Evolutionary conservation across 2,797 vertebrate species (phyloP).

Genomic region (Lepidocolaptes lacrymiger): DNA sequence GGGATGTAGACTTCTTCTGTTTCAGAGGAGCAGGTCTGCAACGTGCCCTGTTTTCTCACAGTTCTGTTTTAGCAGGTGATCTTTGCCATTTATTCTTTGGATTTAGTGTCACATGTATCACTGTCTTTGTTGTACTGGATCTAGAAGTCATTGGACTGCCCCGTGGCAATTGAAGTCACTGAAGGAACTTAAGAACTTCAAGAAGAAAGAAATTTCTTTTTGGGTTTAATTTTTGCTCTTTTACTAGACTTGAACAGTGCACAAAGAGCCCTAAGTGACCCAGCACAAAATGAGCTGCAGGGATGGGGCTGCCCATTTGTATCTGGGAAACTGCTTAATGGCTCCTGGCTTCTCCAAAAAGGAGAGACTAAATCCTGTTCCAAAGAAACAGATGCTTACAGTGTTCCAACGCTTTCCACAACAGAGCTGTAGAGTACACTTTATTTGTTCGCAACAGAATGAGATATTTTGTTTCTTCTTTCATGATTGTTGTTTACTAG

Average conservation of each 20-base stretch:
- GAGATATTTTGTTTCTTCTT: not conserved
- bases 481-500: not conserved
- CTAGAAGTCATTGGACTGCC: not conserved
- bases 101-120: accelerated
- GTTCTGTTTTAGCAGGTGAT: not conserved
- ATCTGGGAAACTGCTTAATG: not conserved
- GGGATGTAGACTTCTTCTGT: not conserved
- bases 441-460: not conserved
- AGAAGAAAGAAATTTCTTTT: not conserved
- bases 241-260: not conserved
- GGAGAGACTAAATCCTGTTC: not conserved
- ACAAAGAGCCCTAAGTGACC: not conserved
- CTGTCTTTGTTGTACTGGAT: not conserved
- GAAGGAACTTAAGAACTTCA: not conserved
- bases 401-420: not conserved
- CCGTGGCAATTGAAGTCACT: not conserved
- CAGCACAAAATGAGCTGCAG: not conserved
- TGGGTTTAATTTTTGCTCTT: not conserved
- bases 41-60: not conserved
- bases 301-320: not conserved
- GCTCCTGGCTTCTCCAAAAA: not conserved
- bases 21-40: not conserved
- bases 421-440: not conserved
- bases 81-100: not conserved
- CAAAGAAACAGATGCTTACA: not conserved